Evolutionary conservation across 2,113 vertebrate species (phyloP), one percentile per base, ranked within the genome.

Genomic region (Psilopsiagon aurifrons): DNA sequence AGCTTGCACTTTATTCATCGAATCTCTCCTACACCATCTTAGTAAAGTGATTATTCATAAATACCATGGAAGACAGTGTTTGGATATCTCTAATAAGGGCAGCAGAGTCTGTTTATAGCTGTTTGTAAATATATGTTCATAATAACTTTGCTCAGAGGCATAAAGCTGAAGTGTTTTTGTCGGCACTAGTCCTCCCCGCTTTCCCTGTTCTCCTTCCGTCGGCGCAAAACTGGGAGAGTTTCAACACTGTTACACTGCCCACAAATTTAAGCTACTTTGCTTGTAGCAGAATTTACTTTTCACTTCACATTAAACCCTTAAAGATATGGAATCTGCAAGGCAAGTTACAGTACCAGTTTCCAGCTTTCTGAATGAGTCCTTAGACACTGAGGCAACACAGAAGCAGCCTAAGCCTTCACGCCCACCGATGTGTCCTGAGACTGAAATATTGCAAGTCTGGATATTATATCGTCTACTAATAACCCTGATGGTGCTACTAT

Each of bases 51-150:
- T 91, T 91, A 90, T 64, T 86, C 52, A 90, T 7, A 31, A 87
- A 96, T 94, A 85, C 57, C 14, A 10, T 69, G 69, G 62, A 94
- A 91, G 73, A 86, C 90, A 86, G 57, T 49, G 60, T 88, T 90
- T 88, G 73, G 73, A 44, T 81, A 89, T 76, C 90, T 93, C 88
- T n/a, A 68, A 88, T 74, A 81, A 94, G 81, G 76, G 66, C 85
- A 95, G 68, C 92, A 81, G 86, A 75, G 73, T 79, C 76, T 94
- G 93, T 94, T 96, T 94, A 95, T 41, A 79, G 77, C 66, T 85
- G 69, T 91, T 85, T 84, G 74, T 66, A 95, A 95, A 94, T 66
- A 91, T 19, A 60, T 19, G 86, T 75, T 78, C 39, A 60, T 92
- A 94, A 78, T 82, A 60, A 76, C 86, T 94, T 82, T 94, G 47